Conservation (phyloP, 2,797 vertebrate genomes). For the Tarsius wallacei region DNA sequence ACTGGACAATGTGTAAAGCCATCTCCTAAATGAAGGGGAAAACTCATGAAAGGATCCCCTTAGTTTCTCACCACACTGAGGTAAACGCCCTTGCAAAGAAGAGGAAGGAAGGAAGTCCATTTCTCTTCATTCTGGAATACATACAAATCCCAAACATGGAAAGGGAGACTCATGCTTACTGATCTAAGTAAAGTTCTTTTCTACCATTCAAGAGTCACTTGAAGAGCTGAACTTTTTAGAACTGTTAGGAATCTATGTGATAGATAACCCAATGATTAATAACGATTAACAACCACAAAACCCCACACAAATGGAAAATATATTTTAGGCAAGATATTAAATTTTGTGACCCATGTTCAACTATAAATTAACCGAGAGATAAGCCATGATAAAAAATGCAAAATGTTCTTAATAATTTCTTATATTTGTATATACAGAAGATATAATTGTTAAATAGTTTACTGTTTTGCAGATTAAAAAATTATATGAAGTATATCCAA, state of each 20-base stretch:
- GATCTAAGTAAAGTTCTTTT: slow-evolving; percentile 42
- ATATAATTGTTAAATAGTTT: not conserved
- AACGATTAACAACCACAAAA: slow-evolving; percentile 18
- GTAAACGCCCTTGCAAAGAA: not conserved
- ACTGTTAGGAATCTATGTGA: not conserved
- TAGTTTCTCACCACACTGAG: not conserved
- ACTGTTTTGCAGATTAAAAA: slow-evolving; percentile 37
- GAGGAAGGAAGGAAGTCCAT: not conserved
- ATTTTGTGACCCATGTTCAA: slow-evolving; percentile 35
- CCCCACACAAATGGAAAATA: not conserved
- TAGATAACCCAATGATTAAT: slow-evolving; percentile 26
- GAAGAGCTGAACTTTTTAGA: slow-evolving; percentile 33
- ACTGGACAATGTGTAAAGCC: slow-evolving; percentile 22
- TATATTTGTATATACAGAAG: not conserved
- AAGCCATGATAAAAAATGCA: not conserved
- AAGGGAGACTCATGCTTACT: not conserved
- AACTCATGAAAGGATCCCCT: not conserved
- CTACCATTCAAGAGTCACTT: not conserved
- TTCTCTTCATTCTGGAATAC: not conserved
- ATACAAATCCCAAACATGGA: not conserved
- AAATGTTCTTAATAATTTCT: slow-evolving; percentile 33
- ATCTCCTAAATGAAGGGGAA: not conserved
- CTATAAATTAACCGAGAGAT: slow-evolving; percentile 6
- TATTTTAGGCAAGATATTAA: slow-evolving; percentile 51
- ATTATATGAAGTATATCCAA: not conserved